Conservation (phyloP, 2,113 vertebrate species). For the Gavia stellata region DNA sequence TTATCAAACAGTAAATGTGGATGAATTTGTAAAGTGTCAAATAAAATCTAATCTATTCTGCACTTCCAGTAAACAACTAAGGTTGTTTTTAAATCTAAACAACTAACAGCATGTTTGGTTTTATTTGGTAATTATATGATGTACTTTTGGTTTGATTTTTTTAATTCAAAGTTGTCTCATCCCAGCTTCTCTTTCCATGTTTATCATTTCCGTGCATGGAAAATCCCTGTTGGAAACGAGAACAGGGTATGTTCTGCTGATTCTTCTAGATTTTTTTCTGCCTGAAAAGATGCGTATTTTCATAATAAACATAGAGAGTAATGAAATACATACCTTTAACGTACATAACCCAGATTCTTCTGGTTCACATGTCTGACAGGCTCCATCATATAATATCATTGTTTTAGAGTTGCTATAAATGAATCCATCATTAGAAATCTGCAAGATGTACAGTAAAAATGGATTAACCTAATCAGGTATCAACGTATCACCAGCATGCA, state of each 20-base stretch:
- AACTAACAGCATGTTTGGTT: neutral
- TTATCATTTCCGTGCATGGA: neutral
- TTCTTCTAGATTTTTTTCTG: neutral
- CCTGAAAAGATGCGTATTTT: neutral
- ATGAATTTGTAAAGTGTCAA: neutral
- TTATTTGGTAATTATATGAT: neutral
- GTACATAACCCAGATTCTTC: constrained; percentile 69
- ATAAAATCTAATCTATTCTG: neutral
- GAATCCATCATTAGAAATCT: constrained; percentile 91
- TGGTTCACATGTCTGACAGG: constrained; percentile 81
- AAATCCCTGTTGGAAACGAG: neutral
- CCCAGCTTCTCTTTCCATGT: neutral
- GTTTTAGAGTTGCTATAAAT: constrained; percentile 86
- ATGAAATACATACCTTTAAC: constrained; percentile 73
- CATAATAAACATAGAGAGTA: neutral
- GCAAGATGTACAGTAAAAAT: constrained; percentile 30
- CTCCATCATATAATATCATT: constrained; percentile 80
- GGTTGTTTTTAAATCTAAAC: neutral
- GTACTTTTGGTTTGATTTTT: neutral
- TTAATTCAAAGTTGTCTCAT: neutral
- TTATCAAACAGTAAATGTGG: neutral
- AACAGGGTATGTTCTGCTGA: neutral
- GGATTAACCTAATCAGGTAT: neutral
- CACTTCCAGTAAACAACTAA: neutral
- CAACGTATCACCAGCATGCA: accelerated